Conservation (phyloP, 2,888 invertebrate species). For the Drosophila subsilvestris region DNA sequence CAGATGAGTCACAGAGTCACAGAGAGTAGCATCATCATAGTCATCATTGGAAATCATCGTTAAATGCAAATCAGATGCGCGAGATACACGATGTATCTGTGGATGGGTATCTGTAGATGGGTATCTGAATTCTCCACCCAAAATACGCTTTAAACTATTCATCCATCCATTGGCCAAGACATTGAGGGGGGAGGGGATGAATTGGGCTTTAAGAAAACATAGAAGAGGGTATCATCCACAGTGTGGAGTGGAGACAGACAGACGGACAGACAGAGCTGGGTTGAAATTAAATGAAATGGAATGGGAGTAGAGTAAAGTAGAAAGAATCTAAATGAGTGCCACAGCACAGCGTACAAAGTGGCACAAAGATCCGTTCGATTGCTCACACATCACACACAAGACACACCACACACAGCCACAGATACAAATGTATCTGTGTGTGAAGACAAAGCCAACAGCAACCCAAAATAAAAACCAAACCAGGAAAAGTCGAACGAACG, state of each 20-base stretch:
- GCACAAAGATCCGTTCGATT: conserved; percentile 67
- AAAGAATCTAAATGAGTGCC: conserved; percentile 39
- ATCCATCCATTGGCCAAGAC: neutral
- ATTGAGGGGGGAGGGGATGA: neutral
- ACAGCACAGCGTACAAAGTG: conserved; percentile 37
- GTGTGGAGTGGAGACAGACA: no score
- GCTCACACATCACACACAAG: neutral
- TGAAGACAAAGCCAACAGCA: conserved; percentile 20
- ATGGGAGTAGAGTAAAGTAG: conserved; percentile 20
- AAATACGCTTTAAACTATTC: neutral
- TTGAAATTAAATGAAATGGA: conserved; percentile 40
- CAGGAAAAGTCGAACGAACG: conserved; percentile 15
- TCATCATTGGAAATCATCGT: neutral
- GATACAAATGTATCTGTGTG: neutral
- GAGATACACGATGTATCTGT: neutral
- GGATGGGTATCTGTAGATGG: no score
- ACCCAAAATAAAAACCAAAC: conserved; percentile 20
- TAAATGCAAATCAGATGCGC: neutral
- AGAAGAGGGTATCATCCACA: neutral
- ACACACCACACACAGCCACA: neutral
- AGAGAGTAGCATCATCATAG: neutral
- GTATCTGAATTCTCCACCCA: no score
- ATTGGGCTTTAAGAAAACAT: neutral
- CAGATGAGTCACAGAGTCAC: neutral
- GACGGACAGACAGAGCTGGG: conserved; percentile 16